phyloP scores from a whole-genome alignment of 2,888 invertebrate species.

The Ichneumoninae sp. region DNA sequence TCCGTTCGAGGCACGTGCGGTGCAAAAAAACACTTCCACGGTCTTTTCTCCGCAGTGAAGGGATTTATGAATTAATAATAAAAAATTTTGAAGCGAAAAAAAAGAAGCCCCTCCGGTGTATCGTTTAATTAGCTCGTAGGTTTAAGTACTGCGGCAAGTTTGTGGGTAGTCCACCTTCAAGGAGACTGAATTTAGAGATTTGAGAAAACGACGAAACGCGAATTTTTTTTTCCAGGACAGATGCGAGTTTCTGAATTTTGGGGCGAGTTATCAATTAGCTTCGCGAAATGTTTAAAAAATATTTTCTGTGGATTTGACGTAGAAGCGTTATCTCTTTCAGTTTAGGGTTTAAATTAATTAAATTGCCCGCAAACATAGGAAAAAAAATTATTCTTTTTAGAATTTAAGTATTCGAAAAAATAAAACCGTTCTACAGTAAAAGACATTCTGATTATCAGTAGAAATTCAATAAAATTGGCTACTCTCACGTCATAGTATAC shows the following conservation, averaged over 20 bases:
- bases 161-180: conserved; percentile 5
- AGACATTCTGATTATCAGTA: background rate
- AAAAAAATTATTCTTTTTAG: background rate
- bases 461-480: background rate
- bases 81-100: background rate
- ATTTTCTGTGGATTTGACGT: background rate
- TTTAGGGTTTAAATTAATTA: background rate
- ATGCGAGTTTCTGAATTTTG: background rate
- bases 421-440: background rate
- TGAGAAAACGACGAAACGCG: background rate
- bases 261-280: conserved; percentile 16
- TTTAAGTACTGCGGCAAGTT: conserved; percentile 4
- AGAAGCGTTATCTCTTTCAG: background rate
- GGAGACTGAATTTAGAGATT: background rate
- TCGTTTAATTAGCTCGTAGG: conserved; percentile 29
- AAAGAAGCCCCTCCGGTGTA: conserved; percentile 2
- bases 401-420: background rate
- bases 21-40: background rate
- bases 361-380: background rate
- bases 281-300: background rate
- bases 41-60: conserved; percentile 14
- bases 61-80: conserved; percentile 41
- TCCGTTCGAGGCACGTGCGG: background rate
- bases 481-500: background rate
- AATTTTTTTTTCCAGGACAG: background rate